Evolutionary conservation across 2,888 invertebrate species (phyloP).

Genomic region (Ectropis crepuscularia): DNA sequence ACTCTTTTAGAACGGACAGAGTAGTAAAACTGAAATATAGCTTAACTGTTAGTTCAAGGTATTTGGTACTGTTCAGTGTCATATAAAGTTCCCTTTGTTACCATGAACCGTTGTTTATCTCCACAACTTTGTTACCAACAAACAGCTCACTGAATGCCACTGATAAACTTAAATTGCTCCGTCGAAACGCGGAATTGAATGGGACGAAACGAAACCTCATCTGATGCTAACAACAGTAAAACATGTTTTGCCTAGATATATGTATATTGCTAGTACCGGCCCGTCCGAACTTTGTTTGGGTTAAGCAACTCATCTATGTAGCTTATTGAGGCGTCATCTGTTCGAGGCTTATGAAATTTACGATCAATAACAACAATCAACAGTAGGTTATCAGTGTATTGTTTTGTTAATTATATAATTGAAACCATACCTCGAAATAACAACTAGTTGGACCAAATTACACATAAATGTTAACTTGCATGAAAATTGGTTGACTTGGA

Average conservation of each 20-base stretch:
- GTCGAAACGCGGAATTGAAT: conserved; percentile 47
- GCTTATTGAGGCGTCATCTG: no score
- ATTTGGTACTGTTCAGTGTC: conserved; percentile 7
- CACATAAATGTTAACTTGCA: not conserved
- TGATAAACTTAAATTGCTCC: conserved; percentile 57
- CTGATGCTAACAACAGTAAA: conserved; percentile 3
- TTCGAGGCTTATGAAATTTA: no score
- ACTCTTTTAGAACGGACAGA: no score
- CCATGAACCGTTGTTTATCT: conserved; percentile 22
- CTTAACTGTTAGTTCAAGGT: not conserved
- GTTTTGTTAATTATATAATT: no score
- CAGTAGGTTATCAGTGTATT: no score
- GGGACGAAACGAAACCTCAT: conserved; percentile 36
- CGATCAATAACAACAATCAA: no score
- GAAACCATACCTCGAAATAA: no score
- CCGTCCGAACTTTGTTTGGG: no score
- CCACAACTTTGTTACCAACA: conserved; percentile 24
- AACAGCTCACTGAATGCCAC: conserved; percentile 18
- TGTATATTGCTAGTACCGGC: no score
- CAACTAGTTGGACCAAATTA: no score
- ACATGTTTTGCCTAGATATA: not conserved
- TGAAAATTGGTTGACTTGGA: not conserved
- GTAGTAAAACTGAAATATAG: no score
- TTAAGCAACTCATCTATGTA: no score
- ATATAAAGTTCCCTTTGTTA: conserved; percentile 15